Percentiles rank a stretch among this genome's conserved stretches.
Conservation (phyloP, 2,888 invertebrate species). For the Meganola albula region DNA sequence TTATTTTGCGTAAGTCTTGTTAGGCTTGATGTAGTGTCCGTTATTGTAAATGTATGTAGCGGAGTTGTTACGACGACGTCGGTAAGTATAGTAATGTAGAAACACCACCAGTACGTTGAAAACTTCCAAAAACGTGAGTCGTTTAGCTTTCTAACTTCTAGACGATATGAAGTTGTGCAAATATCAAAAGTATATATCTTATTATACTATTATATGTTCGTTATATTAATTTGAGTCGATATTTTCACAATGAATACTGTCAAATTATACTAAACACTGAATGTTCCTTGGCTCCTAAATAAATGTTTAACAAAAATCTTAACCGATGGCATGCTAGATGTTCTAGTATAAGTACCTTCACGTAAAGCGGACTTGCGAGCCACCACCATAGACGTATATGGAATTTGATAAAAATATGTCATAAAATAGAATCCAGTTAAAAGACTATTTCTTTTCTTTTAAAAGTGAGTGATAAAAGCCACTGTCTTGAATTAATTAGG, state of each 20-base stretch:
- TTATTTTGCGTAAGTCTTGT: slow-evolving; percentile 66
- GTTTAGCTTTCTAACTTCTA: slow-evolving; percentile 58
- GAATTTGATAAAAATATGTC: slow-evolving; percentile 42
- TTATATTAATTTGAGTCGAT: slow-evolving; percentile 12
- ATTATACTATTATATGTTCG: slow-evolving; percentile 1
- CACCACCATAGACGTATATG: slow-evolving; percentile 57
- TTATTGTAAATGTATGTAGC: slow-evolving; percentile 56
- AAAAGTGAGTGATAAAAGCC: slow-evolving; percentile 31
- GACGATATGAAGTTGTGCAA: slow-evolving; percentile 54
- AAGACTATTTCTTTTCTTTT: slow-evolving; percentile 27
- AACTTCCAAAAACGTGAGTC: slow-evolving; percentile 40
- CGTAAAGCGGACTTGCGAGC: slow-evolving; percentile 49
- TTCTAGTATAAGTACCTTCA: slow-evolving; percentile 48
- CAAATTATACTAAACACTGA: slow-evolving; percentile 35
- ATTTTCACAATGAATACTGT: slow-evolving; percentile 53
- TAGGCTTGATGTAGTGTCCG: slow-evolving; percentile 72
- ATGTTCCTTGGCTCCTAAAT: slow-evolving; percentile 61
- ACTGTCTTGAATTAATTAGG: slow-evolving; percentile 36
- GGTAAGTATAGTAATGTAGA: slow-evolving; percentile 60
- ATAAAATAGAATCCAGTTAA: slow-evolving; percentile 25
- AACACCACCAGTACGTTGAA: slow-evolving; percentile 36
- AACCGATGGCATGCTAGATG: slow-evolving; percentile 61
- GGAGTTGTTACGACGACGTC: slow-evolving; percentile 34
- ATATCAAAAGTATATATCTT: slow-evolving; percentile 26
- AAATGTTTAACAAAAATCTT: slow-evolving; percentile 42